A percentile compares a stretch with the other conserved stretches of the same genome.
Evolutionary conservation across 2,113 vertebrate species (phyloP).

Genomic region (Chaetura pelagica): DNA sequence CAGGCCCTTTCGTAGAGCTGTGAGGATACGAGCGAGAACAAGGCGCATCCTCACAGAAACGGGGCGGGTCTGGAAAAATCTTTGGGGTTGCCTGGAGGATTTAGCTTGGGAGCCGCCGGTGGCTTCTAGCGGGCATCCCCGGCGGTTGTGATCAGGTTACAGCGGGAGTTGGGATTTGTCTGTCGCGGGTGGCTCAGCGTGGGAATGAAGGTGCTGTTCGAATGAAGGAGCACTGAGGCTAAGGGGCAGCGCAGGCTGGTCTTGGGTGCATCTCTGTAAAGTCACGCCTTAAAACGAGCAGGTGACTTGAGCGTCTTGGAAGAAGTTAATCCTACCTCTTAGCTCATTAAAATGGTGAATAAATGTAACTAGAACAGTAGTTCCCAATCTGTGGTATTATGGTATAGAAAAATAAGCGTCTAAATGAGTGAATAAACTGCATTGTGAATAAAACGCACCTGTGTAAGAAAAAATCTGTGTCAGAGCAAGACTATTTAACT

Average conservation of each 20-base stretch:
- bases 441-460: background rate
- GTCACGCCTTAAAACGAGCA: background rate
- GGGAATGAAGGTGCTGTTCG: rapidly evolving
- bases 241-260: rapidly evolving
- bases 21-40: too few relatives aligned
- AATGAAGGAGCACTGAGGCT: background rate
- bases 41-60: too few relatives aligned
- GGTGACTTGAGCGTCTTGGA: background rate
- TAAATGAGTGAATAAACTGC: background rate
- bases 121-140: too few relatives aligned
- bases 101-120: too few relatives aligned
- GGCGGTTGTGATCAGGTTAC: too few relatives aligned
- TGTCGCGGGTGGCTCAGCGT: too few relatives aligned
- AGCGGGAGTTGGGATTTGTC: too few relatives aligned
- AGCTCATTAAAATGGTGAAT: background rate
- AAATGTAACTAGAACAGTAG: background rate
- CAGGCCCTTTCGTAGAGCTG: too few relatives aligned
- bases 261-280: rapidly evolving
- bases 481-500: background rate
- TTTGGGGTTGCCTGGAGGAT: too few relatives aligned
- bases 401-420: background rate
- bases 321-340: background rate
- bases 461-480: background rate
- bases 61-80: too few relatives aligned
- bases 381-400: background rate